These are phyloP conservation scores for Fregetta grallaria DNA, from an alignment of 2,113 vertebrate species.

Conservation along the genomic window DNA sequence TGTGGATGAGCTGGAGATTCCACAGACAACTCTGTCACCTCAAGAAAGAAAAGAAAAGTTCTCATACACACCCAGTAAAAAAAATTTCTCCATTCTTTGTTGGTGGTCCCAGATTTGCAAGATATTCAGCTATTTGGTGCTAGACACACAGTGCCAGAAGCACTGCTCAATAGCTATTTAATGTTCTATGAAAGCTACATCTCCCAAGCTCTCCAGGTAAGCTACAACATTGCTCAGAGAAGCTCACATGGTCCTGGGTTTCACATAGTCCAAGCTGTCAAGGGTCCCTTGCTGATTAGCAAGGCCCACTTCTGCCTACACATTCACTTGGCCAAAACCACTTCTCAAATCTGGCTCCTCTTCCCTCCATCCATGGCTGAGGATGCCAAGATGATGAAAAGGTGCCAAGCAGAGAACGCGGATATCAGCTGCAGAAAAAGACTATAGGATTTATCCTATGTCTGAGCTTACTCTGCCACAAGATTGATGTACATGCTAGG, in stretches of 20 bases:
- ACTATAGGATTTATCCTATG: neutral
- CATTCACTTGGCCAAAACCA: neutral
- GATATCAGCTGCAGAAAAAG: neutral
- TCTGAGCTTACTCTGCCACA: neutral
- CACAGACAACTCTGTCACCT: neutral
- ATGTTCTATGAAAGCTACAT: neutral
- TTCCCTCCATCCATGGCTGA: neutral
- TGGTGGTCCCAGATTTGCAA: neutral
- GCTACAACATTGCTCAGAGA: neutral
- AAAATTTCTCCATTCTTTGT: neutral
- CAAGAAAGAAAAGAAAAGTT: neutral
- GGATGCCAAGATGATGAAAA: neutral
- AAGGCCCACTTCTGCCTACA: neutral
- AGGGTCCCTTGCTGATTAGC: neutral
- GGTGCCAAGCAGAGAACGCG: neutral
- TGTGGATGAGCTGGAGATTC: neutral
- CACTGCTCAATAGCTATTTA: neutral
- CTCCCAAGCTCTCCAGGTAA: neutral
- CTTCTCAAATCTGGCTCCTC: neutral
- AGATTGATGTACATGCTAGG: too few relatives aligned
- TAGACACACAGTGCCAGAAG: neutral
- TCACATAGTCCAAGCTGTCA: neutral
- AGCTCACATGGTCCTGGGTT: neutral
- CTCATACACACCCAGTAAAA: neutral
- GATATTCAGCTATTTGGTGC: neutral